A percentile compares a stretch with the other conserved stretches of the same genome.
Conservation (phyloP, 2,888 invertebrate species). For the Sussaba pulchella region DNA sequence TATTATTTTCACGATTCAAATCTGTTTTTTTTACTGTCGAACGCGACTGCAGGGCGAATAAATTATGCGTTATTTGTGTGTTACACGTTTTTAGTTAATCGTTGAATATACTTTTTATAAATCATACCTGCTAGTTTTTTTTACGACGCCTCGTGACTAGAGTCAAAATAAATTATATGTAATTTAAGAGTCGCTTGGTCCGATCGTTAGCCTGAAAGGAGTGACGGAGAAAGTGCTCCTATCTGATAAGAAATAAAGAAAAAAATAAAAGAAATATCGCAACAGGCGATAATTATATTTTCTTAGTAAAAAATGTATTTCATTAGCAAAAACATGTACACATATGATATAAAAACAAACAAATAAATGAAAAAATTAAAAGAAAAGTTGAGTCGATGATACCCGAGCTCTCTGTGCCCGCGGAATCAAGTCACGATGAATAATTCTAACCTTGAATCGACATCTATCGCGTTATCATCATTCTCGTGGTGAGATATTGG, state of each 20-base stretch:
- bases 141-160: background rate
- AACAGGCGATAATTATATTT: background rate
- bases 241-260: background rate
- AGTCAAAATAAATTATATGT: background rate
- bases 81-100: too few species aligned
- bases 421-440: background rate
- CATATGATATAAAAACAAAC: too few species aligned
- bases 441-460: background rate
- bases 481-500: conserved; percentile 60
- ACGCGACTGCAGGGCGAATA: background rate
- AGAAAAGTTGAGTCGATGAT: background rate
- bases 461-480: conserved; percentile 65
- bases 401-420: background rate
- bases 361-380: too few species aligned
- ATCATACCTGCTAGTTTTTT: too few species aligned
- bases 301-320: conserved; percentile 1
- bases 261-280: background rate
- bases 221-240: background rate
- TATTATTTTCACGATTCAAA: background rate
- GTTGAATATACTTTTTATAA: too few species aligned
- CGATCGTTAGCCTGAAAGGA: background rate
- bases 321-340: too few species aligned
- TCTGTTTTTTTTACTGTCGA: too few species aligned
- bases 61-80: background rate
- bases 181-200: background rate